phyloP scores from a whole-genome alignment of 2,797 vertebrate genomes.

The Serranus cabrilla region DNA sequence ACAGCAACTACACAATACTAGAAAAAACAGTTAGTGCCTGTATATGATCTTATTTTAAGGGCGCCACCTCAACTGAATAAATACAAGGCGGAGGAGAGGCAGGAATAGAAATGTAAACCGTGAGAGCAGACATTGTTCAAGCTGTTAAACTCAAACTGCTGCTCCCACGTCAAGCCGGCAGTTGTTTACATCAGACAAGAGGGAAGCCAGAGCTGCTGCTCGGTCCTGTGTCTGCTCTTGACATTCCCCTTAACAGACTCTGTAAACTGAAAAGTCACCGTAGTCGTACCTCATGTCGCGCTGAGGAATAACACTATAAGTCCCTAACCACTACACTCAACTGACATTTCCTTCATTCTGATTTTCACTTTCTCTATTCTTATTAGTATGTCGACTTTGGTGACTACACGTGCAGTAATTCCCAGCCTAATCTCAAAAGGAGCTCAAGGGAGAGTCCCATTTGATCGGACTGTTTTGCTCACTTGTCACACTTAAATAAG shows the following conservation, averaged over 20 bases:
- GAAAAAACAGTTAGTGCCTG: too few relatives aligned
- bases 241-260: constrained; percentile 6
- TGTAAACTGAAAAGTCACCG: background rate
- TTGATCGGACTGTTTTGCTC: background rate
- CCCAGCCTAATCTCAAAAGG: background rate
- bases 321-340: too few relatives aligned
- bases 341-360: background rate
- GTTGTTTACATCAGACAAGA: constrained; percentile 9
- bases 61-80: background rate
- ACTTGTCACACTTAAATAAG: background rate
- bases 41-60: constrained; percentile 14
- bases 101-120: constrained; percentile 2
- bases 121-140: background rate
- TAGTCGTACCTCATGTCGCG: too few relatives aligned
- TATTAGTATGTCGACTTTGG: background rate
- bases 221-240: background rate
- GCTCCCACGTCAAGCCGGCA: background rate
- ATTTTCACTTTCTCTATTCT: background rate
- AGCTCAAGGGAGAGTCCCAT: background rate
- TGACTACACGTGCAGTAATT: background rate
- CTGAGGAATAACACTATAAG: background rate
- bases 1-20: too few relatives aligned
- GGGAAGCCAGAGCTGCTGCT: background rate
- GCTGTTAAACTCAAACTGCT: background rate
- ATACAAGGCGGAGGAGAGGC: background rate